Conservation (phyloP, 2,113 vertebrate species). For the Toxotes chatareus region DNA sequence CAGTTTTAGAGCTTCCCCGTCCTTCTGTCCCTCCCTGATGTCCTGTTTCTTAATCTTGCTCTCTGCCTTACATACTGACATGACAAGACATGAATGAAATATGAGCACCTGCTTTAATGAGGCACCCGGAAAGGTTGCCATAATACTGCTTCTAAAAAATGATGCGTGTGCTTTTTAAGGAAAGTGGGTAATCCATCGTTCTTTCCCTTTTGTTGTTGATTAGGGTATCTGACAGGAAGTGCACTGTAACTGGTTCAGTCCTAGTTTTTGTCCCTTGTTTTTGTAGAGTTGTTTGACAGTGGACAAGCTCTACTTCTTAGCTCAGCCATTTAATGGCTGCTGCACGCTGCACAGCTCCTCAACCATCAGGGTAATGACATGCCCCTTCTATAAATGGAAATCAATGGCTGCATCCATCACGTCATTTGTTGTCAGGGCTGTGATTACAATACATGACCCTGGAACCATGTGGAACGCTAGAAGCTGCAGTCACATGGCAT, state of each 20-base stretch:
- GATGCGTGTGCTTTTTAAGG: slow-evolving; percentile 25
- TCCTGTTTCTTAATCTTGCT: neutral
- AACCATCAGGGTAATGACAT: too few relatives aligned
- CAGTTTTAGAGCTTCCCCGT: neutral
- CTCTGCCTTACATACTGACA: neutral
- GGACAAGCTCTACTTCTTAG: neutral
- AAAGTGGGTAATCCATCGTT: neutral
- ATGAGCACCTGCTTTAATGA: slow-evolving; percentile 8
- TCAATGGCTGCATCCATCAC: too few relatives aligned
- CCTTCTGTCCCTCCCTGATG: neutral
- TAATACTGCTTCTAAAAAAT: neutral
- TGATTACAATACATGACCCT: too few relatives aligned
- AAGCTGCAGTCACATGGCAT: too few relatives aligned
- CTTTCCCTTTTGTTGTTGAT: neutral
- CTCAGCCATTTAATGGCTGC: neutral
- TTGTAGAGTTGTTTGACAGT: neutral
- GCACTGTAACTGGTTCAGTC: neutral
- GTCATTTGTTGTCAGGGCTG: too few relatives aligned
- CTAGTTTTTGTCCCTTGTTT: neutral
- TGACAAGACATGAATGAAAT: slow-evolving; percentile 13
- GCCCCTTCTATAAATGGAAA: too few relatives aligned
- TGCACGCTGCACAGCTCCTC: neutral
- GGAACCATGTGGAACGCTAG: too few relatives aligned
- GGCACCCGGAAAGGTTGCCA: neutral
- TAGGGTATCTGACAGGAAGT: neutral